Percentiles rank a stretch among this genome's conserved stretches.
Conservation (phyloP, 2,113 vertebrate genomes). For the Brachyhypopomus gauderio region DNA sequence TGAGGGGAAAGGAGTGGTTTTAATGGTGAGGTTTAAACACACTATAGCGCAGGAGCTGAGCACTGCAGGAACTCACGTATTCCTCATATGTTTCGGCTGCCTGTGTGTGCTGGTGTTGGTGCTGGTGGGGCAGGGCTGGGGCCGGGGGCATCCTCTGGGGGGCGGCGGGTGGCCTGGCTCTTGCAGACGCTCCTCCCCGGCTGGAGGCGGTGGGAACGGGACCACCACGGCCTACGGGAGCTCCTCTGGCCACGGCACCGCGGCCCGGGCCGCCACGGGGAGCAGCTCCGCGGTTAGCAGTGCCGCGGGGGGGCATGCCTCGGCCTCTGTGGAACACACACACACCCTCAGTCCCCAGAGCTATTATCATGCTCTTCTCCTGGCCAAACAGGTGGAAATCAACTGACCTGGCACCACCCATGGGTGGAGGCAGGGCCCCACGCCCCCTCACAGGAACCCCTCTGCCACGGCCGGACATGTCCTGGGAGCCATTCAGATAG, state of each 20-base stretch:
- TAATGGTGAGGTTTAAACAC: neutral
- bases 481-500: constrained; percentile 90
- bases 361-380: neutral
- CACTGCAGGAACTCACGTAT: constrained; percentile 79
- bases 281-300: constrained; percentile 78
- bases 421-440: constrained; percentile 86
- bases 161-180: constrained; percentile 80
- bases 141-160: constrained; percentile 89
- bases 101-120: constrained; percentile 53
- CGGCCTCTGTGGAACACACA: constrained; percentile 76
- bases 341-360: neutral
- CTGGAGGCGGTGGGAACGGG: constrained; percentile 77
- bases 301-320: constrained; percentile 87
- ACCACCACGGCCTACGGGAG: constrained; percentile 80
- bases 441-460: constrained; percentile 85
- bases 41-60: neutral
- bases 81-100: constrained; percentile 84
- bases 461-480: constrained; percentile 79
- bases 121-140: constrained; percentile 71
- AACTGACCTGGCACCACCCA: constrained; percentile 81
- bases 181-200: constrained; percentile 80
- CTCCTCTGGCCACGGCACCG: constrained; percentile 82
- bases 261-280: constrained; percentile 83
- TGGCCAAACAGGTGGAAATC: neutral
- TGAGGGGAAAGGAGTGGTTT: constrained; percentile 53